Evolutionary conservation across 2,797 vertebrate genomes (phyloP).

Genomic region (Linurgus olivaceus): DNA sequence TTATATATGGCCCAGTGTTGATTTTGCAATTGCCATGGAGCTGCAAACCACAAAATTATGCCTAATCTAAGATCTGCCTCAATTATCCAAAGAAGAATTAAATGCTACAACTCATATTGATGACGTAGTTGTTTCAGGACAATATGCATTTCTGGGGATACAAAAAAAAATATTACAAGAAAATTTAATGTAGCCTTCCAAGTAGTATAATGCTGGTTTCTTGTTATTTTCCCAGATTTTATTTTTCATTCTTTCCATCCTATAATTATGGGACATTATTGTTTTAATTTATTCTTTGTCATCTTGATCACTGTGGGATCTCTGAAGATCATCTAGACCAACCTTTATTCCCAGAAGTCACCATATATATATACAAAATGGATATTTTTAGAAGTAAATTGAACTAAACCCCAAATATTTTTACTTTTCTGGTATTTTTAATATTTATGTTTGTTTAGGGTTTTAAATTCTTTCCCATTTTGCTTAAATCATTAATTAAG

Average conservation of each 20-base stretch:
- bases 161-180: neutral
- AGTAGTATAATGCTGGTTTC: neutral
- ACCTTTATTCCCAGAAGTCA: neutral
- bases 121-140: neutral
- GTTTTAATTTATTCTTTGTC: neutral
- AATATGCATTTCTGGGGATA: neutral
- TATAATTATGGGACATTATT: neutral
- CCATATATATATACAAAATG: too few species aligned
- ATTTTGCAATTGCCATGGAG: neutral
- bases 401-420: neutral
- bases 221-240: neutral
- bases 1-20: neutral
- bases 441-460: neutral
- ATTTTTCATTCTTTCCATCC: neutral
- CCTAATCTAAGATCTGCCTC: neutral
- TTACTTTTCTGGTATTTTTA: neutral
- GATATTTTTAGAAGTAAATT: neutral
- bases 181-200: neutral
- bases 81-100: neutral
- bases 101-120: neutral
- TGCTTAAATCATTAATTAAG: neutral
- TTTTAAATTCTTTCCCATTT: neutral
- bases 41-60: neutral
- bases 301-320: neutral
- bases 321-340: neutral